Evolutionary conservation across 2,797 vertebrate genomes (phyloP).

Genomic region (Geotrypetes seraphini): DNA sequence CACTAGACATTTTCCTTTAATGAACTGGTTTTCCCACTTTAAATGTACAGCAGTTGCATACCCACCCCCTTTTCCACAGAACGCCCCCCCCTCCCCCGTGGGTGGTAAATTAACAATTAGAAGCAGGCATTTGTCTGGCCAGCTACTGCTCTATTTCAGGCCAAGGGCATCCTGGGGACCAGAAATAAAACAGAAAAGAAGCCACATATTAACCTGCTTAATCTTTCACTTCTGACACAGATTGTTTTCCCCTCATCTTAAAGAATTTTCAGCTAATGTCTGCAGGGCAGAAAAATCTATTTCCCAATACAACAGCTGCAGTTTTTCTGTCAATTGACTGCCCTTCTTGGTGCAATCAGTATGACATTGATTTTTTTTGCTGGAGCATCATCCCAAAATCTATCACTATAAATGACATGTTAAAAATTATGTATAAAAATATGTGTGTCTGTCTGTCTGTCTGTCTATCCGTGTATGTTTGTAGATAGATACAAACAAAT

Average conservation of each 20-base stretch:
- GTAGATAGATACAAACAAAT: no score
- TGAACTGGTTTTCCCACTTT: no score
- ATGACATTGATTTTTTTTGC: constrained; percentile 67
- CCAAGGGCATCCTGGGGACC: constrained; percentile 40
- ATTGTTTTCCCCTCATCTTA: constrained; percentile 51
- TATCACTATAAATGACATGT: constrained; percentile 69
- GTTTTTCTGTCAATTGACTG: constrained; percentile 73
- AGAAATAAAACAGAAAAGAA: constrained; percentile 44
- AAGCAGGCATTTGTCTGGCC: no score
- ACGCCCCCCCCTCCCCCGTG: no score
- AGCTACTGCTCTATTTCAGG: constrained; percentile 16
- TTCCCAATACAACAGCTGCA: constrained; percentile 74
- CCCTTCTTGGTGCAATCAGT: constrained; percentile 77
- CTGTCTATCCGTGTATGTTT: no score
- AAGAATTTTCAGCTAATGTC: constrained; percentile 61
- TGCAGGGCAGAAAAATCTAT: constrained; percentile 82
- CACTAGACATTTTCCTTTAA: no score
- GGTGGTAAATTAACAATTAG: no score
- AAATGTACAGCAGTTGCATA: no score
- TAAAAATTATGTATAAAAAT: constrained; percentile 30
- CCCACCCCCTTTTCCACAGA: no score
- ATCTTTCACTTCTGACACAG: constrained; percentile 58
- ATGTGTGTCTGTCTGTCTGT: no score
- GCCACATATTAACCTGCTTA: constrained; percentile 52
- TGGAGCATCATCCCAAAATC: constrained; percentile 80